Conservation (phyloP, 2,113 vertebrate species). For the Triplophysa dalaica region DNA sequence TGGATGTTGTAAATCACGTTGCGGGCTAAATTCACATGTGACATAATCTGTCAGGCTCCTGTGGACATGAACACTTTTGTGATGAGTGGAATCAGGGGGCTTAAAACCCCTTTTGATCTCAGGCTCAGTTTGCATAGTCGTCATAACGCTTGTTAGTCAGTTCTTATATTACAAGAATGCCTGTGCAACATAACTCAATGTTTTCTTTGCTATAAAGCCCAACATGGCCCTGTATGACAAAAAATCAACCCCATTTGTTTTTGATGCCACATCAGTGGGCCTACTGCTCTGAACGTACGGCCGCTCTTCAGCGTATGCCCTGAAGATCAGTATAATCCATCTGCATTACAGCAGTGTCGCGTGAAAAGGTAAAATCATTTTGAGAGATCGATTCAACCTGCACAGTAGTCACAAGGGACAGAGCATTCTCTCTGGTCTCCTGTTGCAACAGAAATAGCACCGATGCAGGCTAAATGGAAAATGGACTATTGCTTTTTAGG, state of each 20-base stretch:
- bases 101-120: slow-evolving; percentile 30
- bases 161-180: slow-evolving; percentile 2
- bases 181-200: slow-evolving; percentile 18
- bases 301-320: not conserved
- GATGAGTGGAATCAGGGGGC: slow-evolving; percentile 2
- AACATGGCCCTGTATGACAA: not conserved
- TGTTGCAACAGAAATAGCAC: slow-evolving; percentile 43
- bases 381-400: slow-evolving; percentile 41
- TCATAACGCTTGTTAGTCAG: slow-evolving; percentile 24
- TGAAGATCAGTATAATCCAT: slow-evolving; percentile 38
- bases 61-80: slow-evolving; percentile 10
- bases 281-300: not conserved
- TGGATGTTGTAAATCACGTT: slow-evolving; percentile 26
- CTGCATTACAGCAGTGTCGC: slow-evolving; percentile 44
- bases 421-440: slow-evolving; percentile 27
- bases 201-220: not conserved
- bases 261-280: not conserved
- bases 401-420: not conserved
- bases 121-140: slow-evolving; percentile 27
- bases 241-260: slow-evolving; percentile 1
- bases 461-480: slow-evolving; percentile 37
- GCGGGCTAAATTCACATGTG: slow-evolving; percentile 20
- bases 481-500: slow-evolving; percentile 25
- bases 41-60: slow-evolving; percentile 16
- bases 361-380: slow-evolving; percentile 44